Percentiles rank a stretch among this genome's conserved stretches.
phyloP scores from a whole-genome alignment of 2,797 vertebrate genomes.

The Pangasius macronema region DNA sequence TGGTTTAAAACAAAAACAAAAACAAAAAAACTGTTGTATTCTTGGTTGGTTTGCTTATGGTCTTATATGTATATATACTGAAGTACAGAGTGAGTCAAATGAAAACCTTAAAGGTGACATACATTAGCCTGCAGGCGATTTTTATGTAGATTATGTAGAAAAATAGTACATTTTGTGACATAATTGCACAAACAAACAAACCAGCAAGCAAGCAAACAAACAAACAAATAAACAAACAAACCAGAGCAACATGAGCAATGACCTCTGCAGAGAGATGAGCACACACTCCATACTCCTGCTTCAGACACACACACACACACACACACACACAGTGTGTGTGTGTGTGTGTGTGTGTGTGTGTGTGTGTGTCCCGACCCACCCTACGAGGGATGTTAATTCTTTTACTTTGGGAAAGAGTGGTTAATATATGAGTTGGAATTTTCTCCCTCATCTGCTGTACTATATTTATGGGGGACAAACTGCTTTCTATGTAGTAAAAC shows the following conservation, averaged over 20 bases:
- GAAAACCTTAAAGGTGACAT: background rate
- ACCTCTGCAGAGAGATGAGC: background rate
- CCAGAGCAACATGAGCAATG: background rate
- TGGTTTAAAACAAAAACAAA: no score
- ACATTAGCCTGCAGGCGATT: background rate
- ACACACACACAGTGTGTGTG: conserved; percentile 34
- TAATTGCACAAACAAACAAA: conserved; percentile 1
- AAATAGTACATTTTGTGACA: background rate
- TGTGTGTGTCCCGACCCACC: no score
- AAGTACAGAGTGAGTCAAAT: no score
- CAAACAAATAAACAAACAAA: no score
- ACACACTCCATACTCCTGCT: background rate
- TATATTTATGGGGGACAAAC: conserved; percentile 31
- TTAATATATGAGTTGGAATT: conserved; percentile 35
- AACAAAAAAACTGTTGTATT: no score
- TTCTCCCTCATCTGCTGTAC: conserved; percentile 13
- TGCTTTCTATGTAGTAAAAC: conserved; percentile 10
- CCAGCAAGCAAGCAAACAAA: background rate
- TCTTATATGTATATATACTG: no score
- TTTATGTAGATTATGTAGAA: no score
- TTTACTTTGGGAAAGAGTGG: conserved; percentile 39
- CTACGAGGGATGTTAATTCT: no score
- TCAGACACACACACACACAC: conserved; percentile 19
- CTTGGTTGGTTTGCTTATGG: no score
- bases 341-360: no score